Percentiles rank a stretch among this genome's conserved stretches.
phyloP scores from a whole-genome alignment of 2,888 invertebrate genomes.

The Nomada hirtipes region DNA sequence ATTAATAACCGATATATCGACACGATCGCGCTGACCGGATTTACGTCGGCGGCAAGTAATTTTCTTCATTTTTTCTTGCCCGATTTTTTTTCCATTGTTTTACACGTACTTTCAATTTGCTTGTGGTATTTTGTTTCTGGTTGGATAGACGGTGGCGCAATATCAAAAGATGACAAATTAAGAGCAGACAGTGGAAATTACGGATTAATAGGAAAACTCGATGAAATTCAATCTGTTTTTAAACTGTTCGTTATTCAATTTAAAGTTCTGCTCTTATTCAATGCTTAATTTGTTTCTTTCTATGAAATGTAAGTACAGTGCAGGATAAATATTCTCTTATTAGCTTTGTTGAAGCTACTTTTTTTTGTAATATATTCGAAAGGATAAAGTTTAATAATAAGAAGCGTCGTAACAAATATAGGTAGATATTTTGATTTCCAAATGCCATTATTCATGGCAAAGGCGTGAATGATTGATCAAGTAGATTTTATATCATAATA shows the following conservation, averaged over 20 bases:
- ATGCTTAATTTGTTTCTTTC: background rate
- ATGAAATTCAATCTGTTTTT: background rate
- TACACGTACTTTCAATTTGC: background rate
- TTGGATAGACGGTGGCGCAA: background rate
- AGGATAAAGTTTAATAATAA: too few relatives aligned
- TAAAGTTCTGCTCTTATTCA: background rate
- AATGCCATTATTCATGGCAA: too few relatives aligned
- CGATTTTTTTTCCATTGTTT: background rate
- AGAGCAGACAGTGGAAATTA: background rate
- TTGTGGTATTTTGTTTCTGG: background rate
- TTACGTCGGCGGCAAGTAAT: slow-evolving; percentile 1
- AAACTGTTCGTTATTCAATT: background rate
- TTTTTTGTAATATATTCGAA: too few relatives aligned
- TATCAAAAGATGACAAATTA: background rate
- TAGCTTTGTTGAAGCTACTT: background rate
- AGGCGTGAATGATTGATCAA: too few relatives aligned
- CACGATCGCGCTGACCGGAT: slow-evolving; percentile 46
- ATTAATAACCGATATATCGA: slow-evolving; percentile 67
- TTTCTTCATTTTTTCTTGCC: background rate
- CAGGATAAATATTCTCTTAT: background rate
- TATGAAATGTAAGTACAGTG: background rate
- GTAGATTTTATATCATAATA: too few relatives aligned
- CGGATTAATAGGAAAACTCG: background rate
- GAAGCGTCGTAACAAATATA: too few relatives aligned
- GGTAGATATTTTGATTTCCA: too few relatives aligned